These are phyloP conservation scores for Thereuonema tuberculata DNA, from an alignment of 1,140 invertebrate species.

Conservation along the genomic window DNA sequence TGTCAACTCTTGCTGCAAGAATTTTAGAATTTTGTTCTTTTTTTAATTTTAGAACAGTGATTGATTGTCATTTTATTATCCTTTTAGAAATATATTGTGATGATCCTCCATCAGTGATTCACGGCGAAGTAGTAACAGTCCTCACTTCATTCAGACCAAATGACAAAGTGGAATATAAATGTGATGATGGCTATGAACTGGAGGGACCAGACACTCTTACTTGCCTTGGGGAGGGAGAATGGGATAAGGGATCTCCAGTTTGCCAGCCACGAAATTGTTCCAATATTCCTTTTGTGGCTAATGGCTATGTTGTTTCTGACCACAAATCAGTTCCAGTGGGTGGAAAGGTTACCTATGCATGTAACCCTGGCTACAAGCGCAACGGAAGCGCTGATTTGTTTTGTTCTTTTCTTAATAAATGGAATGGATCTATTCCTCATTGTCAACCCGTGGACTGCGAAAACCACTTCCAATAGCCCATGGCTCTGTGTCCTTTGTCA, in stretches of 20 bases:
- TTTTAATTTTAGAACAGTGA: too few species aligned
- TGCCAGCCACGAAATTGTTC: slow-evolving; percentile 20
- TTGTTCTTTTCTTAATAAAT: slow-evolving; percentile 14
- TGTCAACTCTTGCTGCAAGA: too few species aligned
- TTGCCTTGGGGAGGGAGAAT: slow-evolving; percentile 33
- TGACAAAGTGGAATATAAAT: slow-evolving; percentile 25
- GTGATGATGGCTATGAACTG: slow-evolving; percentile 31
- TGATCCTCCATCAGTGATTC: slow-evolving; percentile 3
- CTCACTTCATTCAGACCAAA: neutral
- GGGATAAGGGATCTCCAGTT: slow-evolving; percentile 22
- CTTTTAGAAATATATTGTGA: slow-evolving; percentile 17
- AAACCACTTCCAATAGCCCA: slow-evolving; percentile 23
- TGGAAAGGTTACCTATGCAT: slow-evolving; percentile 3
- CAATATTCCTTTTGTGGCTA: slow-evolving; percentile 15
- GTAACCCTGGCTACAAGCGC: slow-evolving; percentile 18
- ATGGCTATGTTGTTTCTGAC: slow-evolving; percentile 8
- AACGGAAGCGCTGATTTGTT: slow-evolving; percentile 14
- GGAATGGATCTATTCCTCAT: slow-evolving; percentile 14
- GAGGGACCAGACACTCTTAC: slow-evolving; percentile 28
- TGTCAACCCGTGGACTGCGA: slow-evolving; percentile 30
- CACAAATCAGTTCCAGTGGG: neutral
- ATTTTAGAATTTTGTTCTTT: too few species aligned
- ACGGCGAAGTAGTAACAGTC: slow-evolving; percentile 12
- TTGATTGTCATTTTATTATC: neutral
- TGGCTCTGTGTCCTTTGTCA: slow-evolving; percentile 14